Evolutionary conservation across 1,140 invertebrate species (phyloP), one percentile per base, ranked within the genome.

Genomic region (Calycopis cecrops): DNA sequence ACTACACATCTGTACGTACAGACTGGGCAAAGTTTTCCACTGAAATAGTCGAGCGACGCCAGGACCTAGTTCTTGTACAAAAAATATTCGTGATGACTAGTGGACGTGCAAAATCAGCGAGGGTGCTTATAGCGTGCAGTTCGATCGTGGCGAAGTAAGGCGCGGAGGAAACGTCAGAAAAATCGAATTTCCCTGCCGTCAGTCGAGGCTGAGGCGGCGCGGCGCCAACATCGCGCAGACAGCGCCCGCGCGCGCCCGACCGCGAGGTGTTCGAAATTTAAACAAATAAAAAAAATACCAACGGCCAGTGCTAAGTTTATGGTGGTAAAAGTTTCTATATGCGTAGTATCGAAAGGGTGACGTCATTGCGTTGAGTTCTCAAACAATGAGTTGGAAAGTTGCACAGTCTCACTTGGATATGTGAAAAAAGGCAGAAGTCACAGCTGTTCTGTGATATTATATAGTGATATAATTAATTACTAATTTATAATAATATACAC

Each of bases 121-220:
- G 72, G 71, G 59, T 71, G 72, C 67, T 71, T 71, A 67, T 79
- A 64, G 69, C 76, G 76, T 85, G 76, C 76, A 82, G 69, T 86
- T 86, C 83, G 80, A 86, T 86, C 79, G 82, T 73, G 10, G 37
- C 18, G 63, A 75, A 71, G 71, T 69, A 82, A 85, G 80, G 83
- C 80, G 83, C 79, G 80, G 80, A 83, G 80, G 79, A 82, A 81
- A 82, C 76, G 82, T 83, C 79, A 85, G 78, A 83, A 85, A 85
- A 85, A 85, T 85, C 82, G 82, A 85, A 85, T 84, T 85, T 84
- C 76, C 77, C 82, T 75, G 74, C 71, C 79, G 82, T 73, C 83
- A 86, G 83, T 84, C 78, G 83, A 74, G 72, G 72, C 64, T 70
- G 65, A 78, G 80, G 80, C 80, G 83, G 83, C 80, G 83, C 70